Base-by-base conservation (phyloP, 2,797 vertebrate species). In the Acomys russatus region DNA sequence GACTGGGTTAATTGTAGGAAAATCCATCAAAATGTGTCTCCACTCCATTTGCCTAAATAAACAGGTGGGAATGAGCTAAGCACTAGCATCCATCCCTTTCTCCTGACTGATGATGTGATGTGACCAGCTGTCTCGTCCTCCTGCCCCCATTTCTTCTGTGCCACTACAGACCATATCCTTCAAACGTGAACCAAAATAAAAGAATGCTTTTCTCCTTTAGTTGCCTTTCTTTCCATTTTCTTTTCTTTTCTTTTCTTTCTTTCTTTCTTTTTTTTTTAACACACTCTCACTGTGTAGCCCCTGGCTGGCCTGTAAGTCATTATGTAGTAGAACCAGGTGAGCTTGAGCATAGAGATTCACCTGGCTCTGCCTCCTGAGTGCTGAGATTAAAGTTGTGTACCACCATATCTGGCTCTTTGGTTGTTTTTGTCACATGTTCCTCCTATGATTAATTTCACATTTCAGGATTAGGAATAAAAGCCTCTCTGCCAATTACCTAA, bases 391-490 rank as follows among this genome's bases (percentile, higher is more conserved):
- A 85, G 30, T 49, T 51, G 18, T 68, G 18, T 2, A 6, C 10
- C 18, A 23, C 44, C 18, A 4, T 23, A n/a, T 15, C 30, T n/a
- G 49, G 30, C 44, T 64, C 83, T 14, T 38, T 10, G 59, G 15
- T 44, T 17, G 22, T 14, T 84, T 90, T 38, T 56, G 17, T 59
- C 83, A 54, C n/a, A 11, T 56, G 51, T 73, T 74, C 61, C 54
- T 61, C 54, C 12, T 73, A 12, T n/a, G 1, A 79, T 44, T 90
- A n/a, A 18, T 8, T 91, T 87, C 79, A 38, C 22, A 88, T 77
- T 92, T 95, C 74, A 92, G 89, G 22, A 91, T 49, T 35, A 95
- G 92, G 20, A 96, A 76, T 79, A 83, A 96, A 73, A 44, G 35
- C 6, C 54, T 61, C 51, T 59, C 15, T 15, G 83, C 22, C 20